A percentile compares a stretch with the other conserved stretches of the same genome.
phyloP scores from a whole-genome alignment of 2,797 vertebrate genomes.

The Anguilla marmorata region DNA sequence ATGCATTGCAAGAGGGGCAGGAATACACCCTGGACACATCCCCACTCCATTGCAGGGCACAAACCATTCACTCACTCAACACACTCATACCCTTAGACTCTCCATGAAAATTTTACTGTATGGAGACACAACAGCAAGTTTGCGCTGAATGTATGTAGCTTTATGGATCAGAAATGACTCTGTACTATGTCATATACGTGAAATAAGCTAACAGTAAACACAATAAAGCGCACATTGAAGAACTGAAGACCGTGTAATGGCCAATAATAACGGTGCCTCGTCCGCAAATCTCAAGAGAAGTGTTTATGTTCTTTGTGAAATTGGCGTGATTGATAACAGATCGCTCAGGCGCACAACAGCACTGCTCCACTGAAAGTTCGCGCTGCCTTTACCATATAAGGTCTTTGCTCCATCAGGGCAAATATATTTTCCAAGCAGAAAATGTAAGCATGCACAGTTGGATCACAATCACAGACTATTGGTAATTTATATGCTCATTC shows the following conservation, averaged over 20 bases:
- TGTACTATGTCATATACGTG: neutral
- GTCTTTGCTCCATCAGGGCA: constrained; percentile 47
- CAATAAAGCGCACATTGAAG: neutral
- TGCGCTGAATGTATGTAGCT: neutral
- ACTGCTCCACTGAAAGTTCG: constrained; percentile 50
- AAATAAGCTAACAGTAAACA: neutral
- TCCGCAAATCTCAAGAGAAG: constrained; percentile 5
- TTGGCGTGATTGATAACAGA: constrained; percentile 65
- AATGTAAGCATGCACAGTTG: neutral
- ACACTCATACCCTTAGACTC: neutral
- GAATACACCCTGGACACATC: too few species aligned
- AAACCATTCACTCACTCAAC: neutral
- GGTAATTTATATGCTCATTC: neutral
- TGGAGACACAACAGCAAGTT: neutral
- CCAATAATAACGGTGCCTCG: constrained; percentile 5
- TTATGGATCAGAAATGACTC: neutral
- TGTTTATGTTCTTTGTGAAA: constrained; percentile 52
- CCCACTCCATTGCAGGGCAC: too few species aligned
- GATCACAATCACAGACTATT: neutral
- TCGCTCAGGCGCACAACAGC: constrained; percentile 49
- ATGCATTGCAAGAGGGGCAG: too few species aligned
- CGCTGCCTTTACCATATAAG: constrained; percentile 79
- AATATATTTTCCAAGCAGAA: neutral
- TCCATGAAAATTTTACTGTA: neutral
- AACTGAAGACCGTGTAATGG: constrained; percentile 3